Evolutionary conservation across 2,888 invertebrate genomes (phyloP), one percentile per base, ranked within the genome.

Genomic region (Erannis defoliaria): DNA sequence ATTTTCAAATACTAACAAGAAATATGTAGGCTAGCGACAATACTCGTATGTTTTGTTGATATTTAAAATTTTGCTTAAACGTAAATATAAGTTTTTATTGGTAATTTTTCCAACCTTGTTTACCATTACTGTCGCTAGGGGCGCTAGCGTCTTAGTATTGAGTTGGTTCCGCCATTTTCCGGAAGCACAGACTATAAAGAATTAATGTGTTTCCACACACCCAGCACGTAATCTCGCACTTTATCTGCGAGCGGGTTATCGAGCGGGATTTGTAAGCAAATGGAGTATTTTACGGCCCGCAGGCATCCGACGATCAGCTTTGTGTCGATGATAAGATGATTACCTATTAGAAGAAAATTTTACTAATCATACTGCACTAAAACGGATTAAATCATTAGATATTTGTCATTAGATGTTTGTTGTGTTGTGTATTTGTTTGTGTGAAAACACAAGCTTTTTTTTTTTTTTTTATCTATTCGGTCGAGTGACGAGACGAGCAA

Each of bases 231-330:
- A 64, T 63, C 66, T 61, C 54, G 61, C 63, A 63, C 54, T 65
- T 65, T 67, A 67, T 65, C 62, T 48, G 50, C 59, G 37, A 62
- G 54, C 60, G 59, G 62, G 64, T 68, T 65, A 68, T 65, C 63
- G 53, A 61, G 59, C 61, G 45, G 64, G 65, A 67, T 65, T 68
- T 68, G 65, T 65, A 60, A 63, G 66, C 66, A 70, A 68, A 68
- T 70, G 56, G 57, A 63, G 42, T 60, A 59, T 68, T 70, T 68
- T 68, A 67, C 59, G 63, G 40, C 55, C 31, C 42, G 19, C 29
- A 58, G 55, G 56, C 55, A 49, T 54, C 43, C 3, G 40, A 40
- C 62, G 26, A 69, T 65, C 66, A 56, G 31, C 35, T 67, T 64
- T 57, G 46, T 40, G 33, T 18, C 31, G 18, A 46, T 31, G 31